Evolutionary conservation across 1,140 invertebrate genomes (phyloP).

Genomic region (Calliopsis andreniformis): DNA sequence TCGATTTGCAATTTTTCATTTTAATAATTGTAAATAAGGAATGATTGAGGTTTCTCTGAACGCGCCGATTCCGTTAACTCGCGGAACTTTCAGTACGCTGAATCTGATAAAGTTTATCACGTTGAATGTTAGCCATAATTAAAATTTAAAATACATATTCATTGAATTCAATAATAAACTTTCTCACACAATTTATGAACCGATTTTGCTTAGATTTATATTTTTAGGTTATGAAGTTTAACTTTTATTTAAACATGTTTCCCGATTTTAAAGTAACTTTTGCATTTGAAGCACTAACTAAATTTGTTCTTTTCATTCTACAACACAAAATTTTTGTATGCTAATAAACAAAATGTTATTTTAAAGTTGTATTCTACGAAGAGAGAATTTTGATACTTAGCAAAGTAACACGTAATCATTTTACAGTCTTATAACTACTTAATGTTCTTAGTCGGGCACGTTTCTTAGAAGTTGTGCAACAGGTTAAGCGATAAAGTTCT

Average conservation of each 20-base stretch:
- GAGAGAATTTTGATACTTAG: background rate
- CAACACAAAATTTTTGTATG: too few species aligned
- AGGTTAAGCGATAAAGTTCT: constrained; percentile 55
- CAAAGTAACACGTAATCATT: constrained; percentile 13
- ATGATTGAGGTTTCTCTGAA: constrained; percentile 29
- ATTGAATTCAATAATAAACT: constrained; percentile 18
- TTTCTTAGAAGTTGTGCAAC: constrained; percentile 53
- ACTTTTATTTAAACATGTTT: too few species aligned
- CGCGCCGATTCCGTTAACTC: background rate
- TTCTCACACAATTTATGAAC: background rate
- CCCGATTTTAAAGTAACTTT: too few species aligned
- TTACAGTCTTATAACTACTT: constrained; percentile 9
- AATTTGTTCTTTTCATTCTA: too few species aligned
- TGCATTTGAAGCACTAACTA: too few species aligned
- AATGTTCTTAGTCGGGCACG: constrained; percentile 32
- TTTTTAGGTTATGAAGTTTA: too few species aligned
- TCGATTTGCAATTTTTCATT: constrained; percentile 22
- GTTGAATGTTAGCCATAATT: constrained; percentile 22
- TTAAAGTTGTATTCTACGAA: too few species aligned
- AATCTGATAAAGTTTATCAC: constrained; percentile 11
- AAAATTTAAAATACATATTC: constrained; percentile 10
- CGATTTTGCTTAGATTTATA: background rate
- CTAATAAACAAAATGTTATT: too few species aligned
- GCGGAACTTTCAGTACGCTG: background rate
- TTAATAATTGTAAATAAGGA: constrained; percentile 35